Conservation (phyloP, 2,797 vertebrate genomes). For the Tauraco hartlaubi region DNA sequence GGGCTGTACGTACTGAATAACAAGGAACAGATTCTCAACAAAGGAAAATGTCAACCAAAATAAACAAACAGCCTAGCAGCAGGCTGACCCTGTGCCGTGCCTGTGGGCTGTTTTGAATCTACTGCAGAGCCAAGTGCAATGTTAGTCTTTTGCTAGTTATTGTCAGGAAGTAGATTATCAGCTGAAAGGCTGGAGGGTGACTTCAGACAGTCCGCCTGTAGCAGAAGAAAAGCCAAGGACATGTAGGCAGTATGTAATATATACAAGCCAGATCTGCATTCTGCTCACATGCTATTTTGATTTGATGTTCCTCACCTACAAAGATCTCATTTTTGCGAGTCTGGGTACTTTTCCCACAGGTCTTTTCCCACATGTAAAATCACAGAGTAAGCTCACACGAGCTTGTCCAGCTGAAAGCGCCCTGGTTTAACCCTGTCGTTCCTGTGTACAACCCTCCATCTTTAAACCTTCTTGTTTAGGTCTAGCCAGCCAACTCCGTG, state of each 20-base stretch:
- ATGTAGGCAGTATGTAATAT: not conserved
- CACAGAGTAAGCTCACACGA: not conserved
- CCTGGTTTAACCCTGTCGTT: not conserved
- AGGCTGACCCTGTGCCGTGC: constrained; percentile 23
- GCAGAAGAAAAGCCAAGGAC: constrained; percentile 10
- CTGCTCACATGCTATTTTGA: not conserved
- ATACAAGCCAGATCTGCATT: not conserved
- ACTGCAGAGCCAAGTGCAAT: not conserved
- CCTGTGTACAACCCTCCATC: not conserved
- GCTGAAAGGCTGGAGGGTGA: constrained; percentile 33
- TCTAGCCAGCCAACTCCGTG: not conserved
- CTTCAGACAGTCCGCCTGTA: not conserved
- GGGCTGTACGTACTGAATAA: not conserved
- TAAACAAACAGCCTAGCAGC: constrained; percentile 39
- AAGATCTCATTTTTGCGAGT: not conserved
- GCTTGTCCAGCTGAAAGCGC: not conserved
- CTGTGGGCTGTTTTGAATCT: not conserved
- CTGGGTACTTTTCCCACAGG: not conserved
- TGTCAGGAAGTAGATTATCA: constrained; percentile 43
- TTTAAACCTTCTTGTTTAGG: not conserved
- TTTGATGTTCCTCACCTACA: not conserved
- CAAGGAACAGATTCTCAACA: constrained; percentile 41
- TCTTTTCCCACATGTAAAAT: not conserved
- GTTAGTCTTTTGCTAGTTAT: constrained; percentile 53
- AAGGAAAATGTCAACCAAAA: constrained; percentile 65